Conservation (phyloP, 1,140 invertebrate genomes). For the Leptoteleia sp. region DNA sequence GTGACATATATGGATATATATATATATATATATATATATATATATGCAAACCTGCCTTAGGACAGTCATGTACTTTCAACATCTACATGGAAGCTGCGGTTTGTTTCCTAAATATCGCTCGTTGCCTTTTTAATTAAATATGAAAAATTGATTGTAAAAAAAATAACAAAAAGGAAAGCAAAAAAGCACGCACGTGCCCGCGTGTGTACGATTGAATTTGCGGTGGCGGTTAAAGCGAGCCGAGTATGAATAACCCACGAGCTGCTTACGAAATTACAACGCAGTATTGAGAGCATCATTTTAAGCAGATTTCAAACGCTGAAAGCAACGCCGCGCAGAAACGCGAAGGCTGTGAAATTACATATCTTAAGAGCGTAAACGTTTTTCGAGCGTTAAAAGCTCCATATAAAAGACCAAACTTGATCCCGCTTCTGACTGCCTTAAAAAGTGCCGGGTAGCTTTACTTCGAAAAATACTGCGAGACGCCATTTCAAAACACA, state of each 20-base stretch:
- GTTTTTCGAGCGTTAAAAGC: conserved; percentile 57
- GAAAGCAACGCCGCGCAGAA: conserved; percentile 21
- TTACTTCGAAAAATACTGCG: conserved; percentile 30
- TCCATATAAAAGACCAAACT: conserved; percentile 46
- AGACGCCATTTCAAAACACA: conserved; percentile 31
- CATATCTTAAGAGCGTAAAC: conserved; percentile 63
- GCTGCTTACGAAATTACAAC: conserved; percentile 35
- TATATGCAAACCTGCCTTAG: too few relatives aligned
- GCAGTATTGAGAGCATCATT: conserved; percentile 48
- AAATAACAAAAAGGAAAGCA: too few relatives aligned
- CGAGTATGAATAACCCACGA: conserved; percentile 6
- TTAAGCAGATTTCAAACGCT: conserved; percentile 53
- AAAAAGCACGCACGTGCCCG: too few relatives aligned
- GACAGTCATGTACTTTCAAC: too few relatives aligned
- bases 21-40: too few relatives aligned
- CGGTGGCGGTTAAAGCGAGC: conserved; percentile 8
- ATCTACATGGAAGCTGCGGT: too few relatives aligned
- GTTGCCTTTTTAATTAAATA: neutral
- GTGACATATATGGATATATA: too few relatives aligned
- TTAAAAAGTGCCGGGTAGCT: conserved; percentile 31
- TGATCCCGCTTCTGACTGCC: conserved; percentile 39
- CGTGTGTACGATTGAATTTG: neutral
- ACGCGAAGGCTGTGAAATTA: conserved; percentile 67
- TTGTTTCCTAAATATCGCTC: too few relatives aligned
- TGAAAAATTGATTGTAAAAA: neutral